Conservation (phyloP, 64 coral and sea anemone species). For the Stylophora pistillata region DNA sequence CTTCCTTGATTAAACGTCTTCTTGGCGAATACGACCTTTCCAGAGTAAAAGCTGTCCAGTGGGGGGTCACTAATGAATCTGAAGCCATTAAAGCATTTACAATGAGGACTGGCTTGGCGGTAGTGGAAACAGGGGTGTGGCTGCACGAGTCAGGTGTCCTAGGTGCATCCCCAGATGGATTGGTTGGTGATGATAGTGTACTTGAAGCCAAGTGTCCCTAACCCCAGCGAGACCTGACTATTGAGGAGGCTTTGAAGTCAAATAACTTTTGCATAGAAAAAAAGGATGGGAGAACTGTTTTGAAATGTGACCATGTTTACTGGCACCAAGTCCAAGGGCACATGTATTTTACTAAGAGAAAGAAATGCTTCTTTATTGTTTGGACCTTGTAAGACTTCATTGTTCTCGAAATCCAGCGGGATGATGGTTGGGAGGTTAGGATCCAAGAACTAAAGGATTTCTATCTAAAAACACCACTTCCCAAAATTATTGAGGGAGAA, state of each 20-base stretch:
- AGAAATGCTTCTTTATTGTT: slow-evolving; percentile 33
- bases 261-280: background rate
- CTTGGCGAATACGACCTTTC: slow-evolving; percentile 23
- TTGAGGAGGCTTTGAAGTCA: background rate
- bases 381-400: too few species aligned
- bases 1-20: background rate
- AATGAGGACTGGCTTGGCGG: background rate
- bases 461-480: slow-evolving; percentile 2
- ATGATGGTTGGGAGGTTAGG: too few species aligned
- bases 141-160: background rate
- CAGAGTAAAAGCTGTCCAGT: background rate
- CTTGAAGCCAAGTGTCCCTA: background rate
- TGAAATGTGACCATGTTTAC: slow-evolving; percentile 20
- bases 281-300: background rate
- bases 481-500: background rate
- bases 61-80: slow-evolving; percentile 7
- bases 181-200: background rate
- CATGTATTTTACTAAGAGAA: background rate
- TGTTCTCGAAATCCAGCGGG: too few species aligned
- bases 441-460: too few species aligned
- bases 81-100: slow-evolving; percentile 20
- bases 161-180: background rate
- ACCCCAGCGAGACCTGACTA: background rate
- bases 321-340: slow-evolving; percentile 36
- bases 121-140: slow-evolving; percentile 26